Evolutionary conservation across 2,113 vertebrate genomes (phyloP), one percentile per base, ranked within the genome.

Genomic region (Mola mola): DNA sequence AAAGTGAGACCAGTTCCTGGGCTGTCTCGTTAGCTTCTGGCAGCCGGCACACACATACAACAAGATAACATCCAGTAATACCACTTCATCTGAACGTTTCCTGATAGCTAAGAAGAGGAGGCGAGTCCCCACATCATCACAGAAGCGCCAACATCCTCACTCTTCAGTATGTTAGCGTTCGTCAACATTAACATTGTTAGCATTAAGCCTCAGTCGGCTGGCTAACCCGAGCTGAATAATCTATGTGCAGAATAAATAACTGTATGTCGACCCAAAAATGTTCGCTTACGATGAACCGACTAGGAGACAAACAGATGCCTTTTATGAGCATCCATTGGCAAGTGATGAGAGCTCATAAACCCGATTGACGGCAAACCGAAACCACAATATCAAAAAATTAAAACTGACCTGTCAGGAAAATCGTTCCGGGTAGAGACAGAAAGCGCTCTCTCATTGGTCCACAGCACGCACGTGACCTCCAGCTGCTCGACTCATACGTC

Each of bases 361-460:
- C 43, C 60, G 34, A n/a, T 1, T 16, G 20, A 4, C 3, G 3
- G 4, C 4, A 21, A 28, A 2, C 5, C 9, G 49, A 26, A 42
- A 46, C 2, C 8, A 34, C 9, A 29, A 16, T 8, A 1, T 10
- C 13, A 53, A 71, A 58, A 55, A 72, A 75, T 40, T 65, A 65
- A 47, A 44, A 79, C 87, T 6, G 28, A 88, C 77, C 82, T 87
- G 78, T 61, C 65, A 50, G 33, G 40, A 63, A 69, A 79, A 61
- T 49, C 67, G 64, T 92, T 93, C 89, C 92, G 88, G 87, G 86
- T 88, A 48, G 6, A 40, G 25, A 16, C 5, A 16, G 8, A 49
- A 7, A 21, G 11, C 21, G 57, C 47, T 22, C 22, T 60, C n/a
- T 81, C 41, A 87, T 90, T 92, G 89, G 91, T 38, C 58, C 38